These are phyloP conservation scores for Laticauda laticaudata DNA, from an alignment of 2,113 vertebrate species.

Conservation along the genomic window DNA sequence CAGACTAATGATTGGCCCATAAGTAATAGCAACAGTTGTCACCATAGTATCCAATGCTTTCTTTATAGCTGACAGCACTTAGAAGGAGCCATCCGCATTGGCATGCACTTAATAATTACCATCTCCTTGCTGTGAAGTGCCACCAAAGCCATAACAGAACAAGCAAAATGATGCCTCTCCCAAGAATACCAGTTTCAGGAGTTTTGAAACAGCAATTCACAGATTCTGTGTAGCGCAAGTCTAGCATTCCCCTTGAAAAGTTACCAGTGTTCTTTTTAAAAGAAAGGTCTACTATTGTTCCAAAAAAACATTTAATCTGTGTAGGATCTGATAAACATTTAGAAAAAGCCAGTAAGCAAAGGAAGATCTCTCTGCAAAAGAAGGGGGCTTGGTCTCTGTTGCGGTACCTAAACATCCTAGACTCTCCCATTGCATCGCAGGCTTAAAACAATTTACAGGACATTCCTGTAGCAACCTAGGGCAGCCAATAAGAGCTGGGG, in stretches of 20 bases:
- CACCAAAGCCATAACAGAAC: neutral
- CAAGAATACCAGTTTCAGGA: neutral
- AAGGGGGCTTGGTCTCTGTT: neutral
- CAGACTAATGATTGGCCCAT: neutral
- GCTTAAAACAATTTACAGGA: neutral
- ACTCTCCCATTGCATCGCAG: neutral
- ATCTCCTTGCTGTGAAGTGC: neutral
- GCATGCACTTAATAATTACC: neutral
- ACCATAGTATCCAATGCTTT: neutral
- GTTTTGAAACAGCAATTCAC: neutral
- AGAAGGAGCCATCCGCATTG: neutral
- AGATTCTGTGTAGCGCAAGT: neutral
- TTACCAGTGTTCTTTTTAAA: neutral
- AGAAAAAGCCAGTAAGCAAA: neutral
- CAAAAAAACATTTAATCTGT: neutral
- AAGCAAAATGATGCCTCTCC: neutral
- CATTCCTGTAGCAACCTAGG: neutral
- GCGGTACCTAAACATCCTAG: too few relatives aligned
- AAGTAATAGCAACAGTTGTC: neutral
- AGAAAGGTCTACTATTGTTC: neutral
- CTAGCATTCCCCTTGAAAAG: neutral
- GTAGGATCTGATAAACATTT: neutral
- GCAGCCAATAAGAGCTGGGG: neutral
- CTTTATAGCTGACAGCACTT: neutral
- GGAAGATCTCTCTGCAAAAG: neutral